Conservation (phyloP, 2,797 vertebrate genomes). For the Dallia pectoralis region DNA sequence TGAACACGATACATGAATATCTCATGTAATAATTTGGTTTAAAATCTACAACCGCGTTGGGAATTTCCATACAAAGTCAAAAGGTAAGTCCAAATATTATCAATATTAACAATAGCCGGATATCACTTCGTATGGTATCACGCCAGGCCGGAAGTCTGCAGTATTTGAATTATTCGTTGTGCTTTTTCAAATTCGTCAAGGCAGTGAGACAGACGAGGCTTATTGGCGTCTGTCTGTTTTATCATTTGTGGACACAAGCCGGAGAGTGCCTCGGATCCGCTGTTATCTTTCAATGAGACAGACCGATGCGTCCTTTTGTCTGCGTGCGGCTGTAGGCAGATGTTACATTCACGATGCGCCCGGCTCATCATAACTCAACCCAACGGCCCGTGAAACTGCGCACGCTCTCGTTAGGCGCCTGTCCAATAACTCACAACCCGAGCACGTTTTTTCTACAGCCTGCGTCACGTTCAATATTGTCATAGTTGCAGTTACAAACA, state of each 20-base stretch:
- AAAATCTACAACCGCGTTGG: not conserved
- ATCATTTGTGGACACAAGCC: not conserved
- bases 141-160: not conserved
- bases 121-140: not conserved
- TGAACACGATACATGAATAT: not conserved
- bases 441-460: slow-evolving; percentile 27
- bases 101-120: not conserved
- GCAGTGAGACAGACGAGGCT: not conserved
- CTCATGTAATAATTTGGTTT: not conserved
- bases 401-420: slow-evolving; percentile 7
- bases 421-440: slow-evolving; percentile 25
- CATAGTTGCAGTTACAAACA: not conserved
- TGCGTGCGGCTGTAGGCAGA: slow-evolving; percentile 20
- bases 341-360: slow-evolving; percentile 41
- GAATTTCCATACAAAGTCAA: not conserved
- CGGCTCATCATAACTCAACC: slow-evolving; percentile 32
- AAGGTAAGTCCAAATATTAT: not conserved
- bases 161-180: not conserved
- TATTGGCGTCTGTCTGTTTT: not conserved
- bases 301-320: not conserved
- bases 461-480: slow-evolving; percentile 18
- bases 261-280: not conserved
- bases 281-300: not conserved
- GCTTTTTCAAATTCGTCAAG: not conserved
- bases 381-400: slow-evolving; percentile 33